These are phyloP conservation scores for Linurgus olivaceus DNA, from an alignment of 2,797 vertebrate genomes.

Conservation along the genomic window DNA sequence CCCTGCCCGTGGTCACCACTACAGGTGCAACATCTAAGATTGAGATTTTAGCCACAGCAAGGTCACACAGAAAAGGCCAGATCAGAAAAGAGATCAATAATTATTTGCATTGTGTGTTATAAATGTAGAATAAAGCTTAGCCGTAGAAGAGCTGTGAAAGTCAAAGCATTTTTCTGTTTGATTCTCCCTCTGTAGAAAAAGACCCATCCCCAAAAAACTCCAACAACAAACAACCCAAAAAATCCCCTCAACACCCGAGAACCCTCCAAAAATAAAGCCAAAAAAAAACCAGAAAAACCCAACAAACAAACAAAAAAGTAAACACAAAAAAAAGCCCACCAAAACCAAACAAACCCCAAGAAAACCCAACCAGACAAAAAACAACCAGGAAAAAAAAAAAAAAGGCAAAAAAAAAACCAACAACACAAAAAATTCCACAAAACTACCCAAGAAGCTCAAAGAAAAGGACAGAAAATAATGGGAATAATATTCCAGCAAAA, in stretches of 20 bases:
- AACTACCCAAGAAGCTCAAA: not conserved
- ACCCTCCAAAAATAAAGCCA: accelerated
- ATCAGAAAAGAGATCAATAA: not conserved
- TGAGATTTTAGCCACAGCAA: not conserved
- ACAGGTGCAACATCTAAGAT: not conserved
- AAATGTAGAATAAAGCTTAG: not conserved
- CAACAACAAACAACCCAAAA: accelerated
- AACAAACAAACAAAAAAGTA: not conserved
- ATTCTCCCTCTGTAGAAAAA: not conserved
- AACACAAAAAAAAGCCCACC: not conserved
- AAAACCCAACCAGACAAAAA: not conserved
- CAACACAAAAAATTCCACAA: accelerated
- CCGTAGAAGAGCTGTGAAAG: not conserved
- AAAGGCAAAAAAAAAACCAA: no score
- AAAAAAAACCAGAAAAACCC: not conserved
- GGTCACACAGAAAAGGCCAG: not conserved
- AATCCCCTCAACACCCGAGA: not conserved
- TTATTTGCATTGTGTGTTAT: not conserved
- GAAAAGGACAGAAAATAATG: not conserved
- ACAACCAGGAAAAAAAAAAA: not conserved
- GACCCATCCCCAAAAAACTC: accelerated
- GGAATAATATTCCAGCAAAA: not conserved
- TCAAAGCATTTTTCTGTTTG: not conserved
- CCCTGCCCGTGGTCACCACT: accelerated
- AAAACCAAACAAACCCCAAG: not conserved